phyloP scores from a whole-genome alignment of 2,888 invertebrate species.

The Bruchidius siliquastri region DNA sequence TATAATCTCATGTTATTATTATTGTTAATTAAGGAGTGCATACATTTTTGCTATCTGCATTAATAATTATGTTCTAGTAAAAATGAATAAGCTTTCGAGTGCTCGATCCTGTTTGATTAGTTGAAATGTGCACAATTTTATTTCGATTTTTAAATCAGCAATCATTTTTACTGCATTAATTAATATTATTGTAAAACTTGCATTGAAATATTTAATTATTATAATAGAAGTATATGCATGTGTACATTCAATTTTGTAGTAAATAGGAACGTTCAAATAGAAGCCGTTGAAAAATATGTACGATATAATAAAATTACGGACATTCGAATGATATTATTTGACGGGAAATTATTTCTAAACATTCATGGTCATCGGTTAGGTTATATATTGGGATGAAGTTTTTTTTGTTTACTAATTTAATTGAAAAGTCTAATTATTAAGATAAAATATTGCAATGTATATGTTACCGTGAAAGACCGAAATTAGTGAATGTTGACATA shows the following conservation, averaged over 20 bases:
- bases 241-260: background rate
- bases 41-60: background rate
- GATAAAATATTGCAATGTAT: too few relatives aligned
- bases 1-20: background rate
- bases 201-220: background rate
- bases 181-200: background rate
- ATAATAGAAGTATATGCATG: background rate
- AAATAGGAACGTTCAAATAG: background rate
- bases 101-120: background rate
- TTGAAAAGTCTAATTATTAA: background rate
- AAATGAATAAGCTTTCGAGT: background rate
- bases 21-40: background rate
- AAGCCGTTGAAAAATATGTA: background rate
- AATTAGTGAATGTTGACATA: too few relatives aligned
- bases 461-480: too few relatives aligned
- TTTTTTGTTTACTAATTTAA: background rate
- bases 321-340: background rate
- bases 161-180: background rate
- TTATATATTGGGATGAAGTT: background rate
- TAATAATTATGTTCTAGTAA: background rate
- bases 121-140: background rate
- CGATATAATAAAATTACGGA: background rate
- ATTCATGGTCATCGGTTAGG: background rate
- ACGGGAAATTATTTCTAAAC: background rate
- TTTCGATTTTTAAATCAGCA: background rate